Percentiles rank a stretch among this genome's conserved stretches.
These are phyloP conservation scores for Thumatha senex DNA, from an alignment of 2,888 invertebrate genomes.

Conservation along the genomic window DNA sequence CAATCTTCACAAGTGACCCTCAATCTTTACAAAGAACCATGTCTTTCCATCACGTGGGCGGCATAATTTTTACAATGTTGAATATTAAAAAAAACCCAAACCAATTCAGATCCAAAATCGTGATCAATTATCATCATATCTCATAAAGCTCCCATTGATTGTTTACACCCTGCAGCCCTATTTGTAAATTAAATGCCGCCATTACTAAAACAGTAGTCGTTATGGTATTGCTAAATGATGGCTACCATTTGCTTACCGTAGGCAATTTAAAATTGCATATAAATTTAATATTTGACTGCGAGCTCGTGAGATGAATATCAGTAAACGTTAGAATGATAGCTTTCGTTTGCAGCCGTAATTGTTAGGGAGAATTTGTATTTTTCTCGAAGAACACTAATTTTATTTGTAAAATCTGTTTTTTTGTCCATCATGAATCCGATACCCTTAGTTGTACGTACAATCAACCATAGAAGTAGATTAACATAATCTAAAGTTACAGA, in stretches of 20 bases:
- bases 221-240: conserved; percentile 57
- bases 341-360: conserved; percentile 1
- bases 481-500: too few species aligned
- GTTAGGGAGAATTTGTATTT: background rate
- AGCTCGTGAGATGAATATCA: conserved; percentile 22
- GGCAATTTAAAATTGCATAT: conserved; percentile 56
- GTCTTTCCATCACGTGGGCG: too few species aligned
- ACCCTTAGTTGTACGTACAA: too few species aligned
- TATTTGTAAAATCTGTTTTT: background rate
- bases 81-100: too few species aligned
- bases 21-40: too few species aligned
- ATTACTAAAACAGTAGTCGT: conserved; percentile 54
- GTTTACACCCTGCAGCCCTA: conserved; percentile 15
- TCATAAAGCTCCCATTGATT: background rate
- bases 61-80: too few species aligned
- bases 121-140: too few species aligned
- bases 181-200: conserved; percentile 2
- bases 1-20: too few species aligned
- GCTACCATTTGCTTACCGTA: conserved; percentile 62
- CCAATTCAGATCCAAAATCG: too few species aligned
- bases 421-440: background rate
- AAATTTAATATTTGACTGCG: conserved; percentile 35
- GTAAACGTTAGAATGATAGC: conserved; percentile 28
- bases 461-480: too few species aligned
- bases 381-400: background rate